These are phyloP conservation scores for Garrulus glandarius DNA, from an alignment of 2,797 vertebrate genomes.

Conservation along the genomic window DNA sequence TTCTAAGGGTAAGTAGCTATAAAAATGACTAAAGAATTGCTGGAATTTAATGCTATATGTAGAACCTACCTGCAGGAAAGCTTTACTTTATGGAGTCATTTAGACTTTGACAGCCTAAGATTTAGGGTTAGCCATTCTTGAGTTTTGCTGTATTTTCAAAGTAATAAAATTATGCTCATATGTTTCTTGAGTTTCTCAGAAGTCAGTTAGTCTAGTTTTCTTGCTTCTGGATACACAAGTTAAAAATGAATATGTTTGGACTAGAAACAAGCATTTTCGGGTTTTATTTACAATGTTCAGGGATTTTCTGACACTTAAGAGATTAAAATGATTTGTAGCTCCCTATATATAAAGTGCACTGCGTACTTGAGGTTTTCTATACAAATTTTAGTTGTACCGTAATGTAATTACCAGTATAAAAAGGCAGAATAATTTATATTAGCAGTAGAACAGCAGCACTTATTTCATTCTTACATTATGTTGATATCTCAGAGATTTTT, in stretches of 20 bases:
- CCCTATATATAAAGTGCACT: neutral
- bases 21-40: conserved; percentile 1
- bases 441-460: neutral
- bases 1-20: neutral
- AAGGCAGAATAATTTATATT: neutral
- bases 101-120: conserved; percentile 1
- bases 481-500: neutral
- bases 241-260: conserved; percentile 14
- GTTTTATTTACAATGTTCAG: neutral
- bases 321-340: conserved; percentile 10
- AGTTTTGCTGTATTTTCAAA: conserved; percentile 29
- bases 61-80: neutral
- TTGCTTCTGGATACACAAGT: neutral
- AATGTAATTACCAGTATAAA: neutral
- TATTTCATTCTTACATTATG: neutral
- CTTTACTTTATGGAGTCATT: conserved; percentile 25
- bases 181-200: neutral
- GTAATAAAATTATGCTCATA: conserved; percentile 20
- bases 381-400: neutral
- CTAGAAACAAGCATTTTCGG: neutral
- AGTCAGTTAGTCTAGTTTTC: neutral
- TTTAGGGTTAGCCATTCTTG: neutral
- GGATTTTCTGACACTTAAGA: neutral
- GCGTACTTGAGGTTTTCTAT: neutral
- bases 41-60: neutral